A percentile compares a stretch with the other conserved stretches of the same genome.
These are phyloP conservation scores for Rhea americana DNA, from an alignment of 2,113 vertebrate genomes.

Conservation along the genomic window DNA sequence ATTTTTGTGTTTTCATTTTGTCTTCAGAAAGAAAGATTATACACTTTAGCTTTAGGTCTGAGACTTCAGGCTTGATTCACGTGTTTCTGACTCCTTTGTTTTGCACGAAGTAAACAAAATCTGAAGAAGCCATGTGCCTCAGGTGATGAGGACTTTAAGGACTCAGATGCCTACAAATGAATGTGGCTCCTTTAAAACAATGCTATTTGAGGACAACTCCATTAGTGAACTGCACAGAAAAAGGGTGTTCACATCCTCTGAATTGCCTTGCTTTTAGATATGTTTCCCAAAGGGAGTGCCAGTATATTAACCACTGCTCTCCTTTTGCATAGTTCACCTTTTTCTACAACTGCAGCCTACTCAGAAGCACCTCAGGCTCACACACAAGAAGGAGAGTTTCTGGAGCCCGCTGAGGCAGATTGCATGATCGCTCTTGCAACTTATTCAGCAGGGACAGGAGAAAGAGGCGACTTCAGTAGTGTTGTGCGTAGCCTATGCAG, in stretches of 20 bases:
- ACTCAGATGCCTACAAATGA: neutral
- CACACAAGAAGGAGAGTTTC: neutral
- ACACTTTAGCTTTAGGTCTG: neutral
- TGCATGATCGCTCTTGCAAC: neutral
- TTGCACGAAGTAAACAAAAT: neutral
- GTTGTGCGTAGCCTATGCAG: neutral
- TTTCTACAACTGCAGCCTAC: neutral
- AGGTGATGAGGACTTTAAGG: neutral
- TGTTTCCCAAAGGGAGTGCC: neutral
- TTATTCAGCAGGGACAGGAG: neutral
- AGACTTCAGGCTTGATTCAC: neutral
- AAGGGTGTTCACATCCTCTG: neutral
- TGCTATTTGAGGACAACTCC: neutral
- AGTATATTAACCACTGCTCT: neutral
- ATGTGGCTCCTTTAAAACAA: neutral
- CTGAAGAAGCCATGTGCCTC: neutral
- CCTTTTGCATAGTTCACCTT: neutral
- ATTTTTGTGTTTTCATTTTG: constrained; percentile 30
- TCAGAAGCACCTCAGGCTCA: neutral
- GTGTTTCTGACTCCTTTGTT: neutral
- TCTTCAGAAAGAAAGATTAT: neutral
- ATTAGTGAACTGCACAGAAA: neutral
- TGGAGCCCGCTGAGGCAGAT: neutral
- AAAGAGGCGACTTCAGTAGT: neutral
- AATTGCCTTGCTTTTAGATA: neutral